These are phyloP conservation scores for Melitaea cinxia DNA, from an alignment of 1,140 invertebrate species.

Conservation along the genomic window DNA sequence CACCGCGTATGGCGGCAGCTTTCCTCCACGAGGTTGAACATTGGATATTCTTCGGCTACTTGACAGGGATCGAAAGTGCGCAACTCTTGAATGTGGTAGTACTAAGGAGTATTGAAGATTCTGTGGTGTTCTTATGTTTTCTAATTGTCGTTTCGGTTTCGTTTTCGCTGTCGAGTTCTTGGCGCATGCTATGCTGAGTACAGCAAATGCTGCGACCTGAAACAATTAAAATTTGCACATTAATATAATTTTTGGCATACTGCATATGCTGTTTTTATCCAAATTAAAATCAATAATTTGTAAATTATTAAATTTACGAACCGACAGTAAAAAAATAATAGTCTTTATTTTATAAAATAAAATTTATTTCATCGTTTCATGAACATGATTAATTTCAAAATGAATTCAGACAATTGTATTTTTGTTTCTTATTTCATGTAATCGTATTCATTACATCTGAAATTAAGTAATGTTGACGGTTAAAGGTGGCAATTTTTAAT, in stretches of 20 bases:
- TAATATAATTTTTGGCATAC: not conserved
- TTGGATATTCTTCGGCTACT: constrained; percentile 78
- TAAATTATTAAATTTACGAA: too few species aligned
- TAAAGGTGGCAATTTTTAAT: too few species aligned
- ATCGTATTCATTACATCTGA: too few species aligned
- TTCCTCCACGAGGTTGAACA: constrained; percentile 69
- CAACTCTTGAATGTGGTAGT: constrained; percentile 79
- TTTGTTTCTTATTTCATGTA: too few species aligned
- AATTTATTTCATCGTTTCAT: too few species aligned
- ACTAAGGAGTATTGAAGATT: constrained; percentile 82
- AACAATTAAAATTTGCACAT: constrained; percentile 53
- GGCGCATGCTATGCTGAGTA: constrained; percentile 72
- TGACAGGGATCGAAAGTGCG: constrained; percentile 72
- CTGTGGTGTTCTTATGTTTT: constrained; percentile 80
- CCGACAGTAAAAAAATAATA: too few species aligned
- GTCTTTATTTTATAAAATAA: too few species aligned
- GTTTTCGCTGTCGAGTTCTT: constrained; percentile 74
- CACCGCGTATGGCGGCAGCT: constrained; percentile 87
- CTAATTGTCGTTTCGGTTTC: constrained; percentile 78
- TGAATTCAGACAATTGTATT: too few species aligned
- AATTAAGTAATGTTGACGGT: too few species aligned
- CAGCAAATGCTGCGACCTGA: constrained; percentile 78
- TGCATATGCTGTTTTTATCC: not conserved
- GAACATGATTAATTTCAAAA: too few species aligned
- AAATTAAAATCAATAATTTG: not conserved